Conservation (phyloP, 2,113 vertebrate species). For the Crypturellus undulatus region DNA sequence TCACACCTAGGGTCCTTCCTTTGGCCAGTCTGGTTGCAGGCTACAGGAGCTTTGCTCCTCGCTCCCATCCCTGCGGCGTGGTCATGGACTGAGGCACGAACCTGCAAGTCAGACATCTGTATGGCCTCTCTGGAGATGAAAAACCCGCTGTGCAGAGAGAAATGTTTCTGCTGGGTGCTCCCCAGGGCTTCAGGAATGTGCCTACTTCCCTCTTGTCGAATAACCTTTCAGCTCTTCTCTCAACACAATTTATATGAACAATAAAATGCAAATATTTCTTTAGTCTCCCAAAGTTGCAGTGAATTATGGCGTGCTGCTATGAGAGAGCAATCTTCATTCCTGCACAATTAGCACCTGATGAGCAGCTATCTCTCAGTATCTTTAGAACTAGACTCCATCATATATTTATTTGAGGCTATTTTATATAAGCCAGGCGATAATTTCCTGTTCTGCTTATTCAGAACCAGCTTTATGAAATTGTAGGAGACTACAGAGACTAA, state of each 20-base stretch:
- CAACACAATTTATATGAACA: background rate
- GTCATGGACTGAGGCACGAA: background rate
- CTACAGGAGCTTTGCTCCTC: background rate
- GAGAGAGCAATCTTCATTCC: background rate
- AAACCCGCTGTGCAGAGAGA: no score
- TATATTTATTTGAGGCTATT: background rate
- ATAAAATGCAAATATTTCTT: background rate
- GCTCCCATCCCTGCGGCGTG: background rate
- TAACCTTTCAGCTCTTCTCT: background rate
- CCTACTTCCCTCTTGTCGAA: background rate
- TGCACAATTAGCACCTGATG: background rate
- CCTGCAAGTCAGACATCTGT: background rate
- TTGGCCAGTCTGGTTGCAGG: background rate
- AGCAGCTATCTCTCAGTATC: background rate
- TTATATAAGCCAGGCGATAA: background rate
- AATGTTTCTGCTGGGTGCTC: no score
- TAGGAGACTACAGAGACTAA: background rate
- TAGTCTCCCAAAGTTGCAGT: background rate
- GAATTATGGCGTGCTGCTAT: background rate
- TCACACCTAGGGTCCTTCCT: background rate
- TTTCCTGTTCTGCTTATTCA: background rate
- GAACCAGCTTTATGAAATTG: background rate
- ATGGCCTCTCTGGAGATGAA: no score
- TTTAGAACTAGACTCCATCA: rapidly evolving
- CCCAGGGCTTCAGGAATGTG: background rate